These are phyloP conservation scores for Natator depressus DNA, from an alignment of 2,113 vertebrate species.

Conservation along the genomic window DNA sequence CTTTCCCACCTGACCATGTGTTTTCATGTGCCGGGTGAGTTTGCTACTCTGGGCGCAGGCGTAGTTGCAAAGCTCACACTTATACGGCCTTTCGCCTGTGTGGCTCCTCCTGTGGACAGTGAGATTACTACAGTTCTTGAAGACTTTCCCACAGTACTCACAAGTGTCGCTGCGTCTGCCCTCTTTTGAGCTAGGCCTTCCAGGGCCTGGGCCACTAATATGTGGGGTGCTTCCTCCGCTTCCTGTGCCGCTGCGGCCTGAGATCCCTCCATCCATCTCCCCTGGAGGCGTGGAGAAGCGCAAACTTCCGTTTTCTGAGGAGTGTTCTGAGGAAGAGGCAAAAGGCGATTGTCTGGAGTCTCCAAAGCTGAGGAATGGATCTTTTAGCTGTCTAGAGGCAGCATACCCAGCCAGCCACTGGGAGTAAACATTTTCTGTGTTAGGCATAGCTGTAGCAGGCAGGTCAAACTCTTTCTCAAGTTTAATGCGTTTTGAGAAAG, in stretches of 20 bases:
- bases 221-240: slow-evolving; percentile 98
- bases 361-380: slow-evolving; percentile 98
- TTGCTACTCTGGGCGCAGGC: slow-evolving; percentile 99
- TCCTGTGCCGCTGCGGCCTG: slow-evolving; percentile 96
- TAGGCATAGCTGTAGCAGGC: slow-evolving; percentile 95
- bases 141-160: slow-evolving; percentile 99
- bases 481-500: slow-evolving; percentile 99
- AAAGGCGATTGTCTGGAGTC: slow-evolving; percentile 99
- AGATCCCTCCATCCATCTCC: slow-evolving; percentile 96
- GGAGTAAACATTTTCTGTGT: slow-evolving; percentile 99
- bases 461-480: slow-evolving; percentile 99
- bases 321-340: slow-evolving; percentile 98
- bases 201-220: slow-evolving; percentile 92
- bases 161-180: slow-evolving; percentile 98
- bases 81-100: slow-evolving; percentile 99
- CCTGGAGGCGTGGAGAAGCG: slow-evolving; percentile 98
- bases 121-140: slow-evolving; percentile 99
- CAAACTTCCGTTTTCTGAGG: slow-evolving; percentile 99
- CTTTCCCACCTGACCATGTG: slow-evolving; percentile 99
- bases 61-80: slow-evolving; percentile 99
- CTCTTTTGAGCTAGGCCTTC: slow-evolving; percentile 97
- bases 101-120: slow-evolving; percentile 99
- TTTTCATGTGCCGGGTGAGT: slow-evolving; percentile 99
- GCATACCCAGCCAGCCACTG: slow-evolving; percentile 99
- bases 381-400: slow-evolving; percentile 98